Conservation (phyloP, 2,888 invertebrate species). For the Eupeodes latifasciatus region DNA sequence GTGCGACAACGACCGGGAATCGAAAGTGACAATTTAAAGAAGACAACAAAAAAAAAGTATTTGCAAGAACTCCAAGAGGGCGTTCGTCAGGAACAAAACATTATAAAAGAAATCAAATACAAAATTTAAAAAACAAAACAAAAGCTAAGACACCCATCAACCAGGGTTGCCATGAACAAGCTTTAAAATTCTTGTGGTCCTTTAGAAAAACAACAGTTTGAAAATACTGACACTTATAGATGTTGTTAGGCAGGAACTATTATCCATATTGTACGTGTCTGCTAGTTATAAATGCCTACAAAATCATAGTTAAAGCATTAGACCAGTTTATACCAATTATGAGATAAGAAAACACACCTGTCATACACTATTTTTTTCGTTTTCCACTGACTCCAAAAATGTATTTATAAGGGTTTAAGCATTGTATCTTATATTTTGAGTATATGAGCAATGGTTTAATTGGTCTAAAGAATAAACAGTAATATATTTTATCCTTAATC, state of each 20-base stretch:
- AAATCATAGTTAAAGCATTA: no score
- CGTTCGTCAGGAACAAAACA: conserved; percentile 5
- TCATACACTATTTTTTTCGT: no score
- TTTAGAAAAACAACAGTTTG: not conserved
- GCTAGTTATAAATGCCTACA: no score
- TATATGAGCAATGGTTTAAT: not conserved
- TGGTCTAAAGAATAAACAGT: not conserved
- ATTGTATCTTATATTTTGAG: no score
- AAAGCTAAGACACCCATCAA: conserved; percentile 18
- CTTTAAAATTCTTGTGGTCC: not conserved
- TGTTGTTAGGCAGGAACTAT: no score
- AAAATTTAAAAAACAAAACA: not conserved
- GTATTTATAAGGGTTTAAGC: no score
- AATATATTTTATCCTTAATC: not conserved
- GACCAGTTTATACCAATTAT: no score
- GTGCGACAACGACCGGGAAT: conserved; percentile 20
- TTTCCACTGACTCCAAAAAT: no score
- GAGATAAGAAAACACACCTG: no score
- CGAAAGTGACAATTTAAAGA: conserved; percentile 36
- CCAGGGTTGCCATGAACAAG: not conserved
- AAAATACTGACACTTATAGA: no score
- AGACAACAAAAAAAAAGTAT: not conserved
- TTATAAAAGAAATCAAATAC: conserved; percentile 15
- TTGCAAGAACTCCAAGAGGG: conserved; percentile 8
- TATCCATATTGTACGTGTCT: no score